Base-by-base conservation (phyloP, 2,113 vertebrate genomes). In the Xiphophorus hellerii region DNA sequence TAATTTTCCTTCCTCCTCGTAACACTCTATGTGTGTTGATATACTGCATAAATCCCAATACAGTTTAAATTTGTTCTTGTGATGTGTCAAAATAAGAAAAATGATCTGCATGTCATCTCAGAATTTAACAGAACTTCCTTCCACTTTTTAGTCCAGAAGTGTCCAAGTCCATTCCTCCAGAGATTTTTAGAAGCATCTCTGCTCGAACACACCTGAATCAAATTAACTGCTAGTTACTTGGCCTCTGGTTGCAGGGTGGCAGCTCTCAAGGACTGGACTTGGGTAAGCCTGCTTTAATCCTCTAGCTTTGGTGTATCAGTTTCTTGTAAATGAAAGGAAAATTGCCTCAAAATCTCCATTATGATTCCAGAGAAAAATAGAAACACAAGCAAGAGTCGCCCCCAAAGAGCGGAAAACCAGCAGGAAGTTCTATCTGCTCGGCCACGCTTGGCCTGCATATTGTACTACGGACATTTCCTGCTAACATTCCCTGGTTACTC, bases 381-480 rank as follows among this genome's bases (percentile, higher is more conserved):
- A 51, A 83, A 78, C 35, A 73, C 39, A 75, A 78, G 25, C 39
- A 70, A 70, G 84, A 87, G 77, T 89, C 79, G 83, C 60, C 30
- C n/a, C 25, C 20, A 13, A 66, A 78, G 58, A 69, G 17, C 74
- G 77, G 48, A 73, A 73, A 78, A 81, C 70, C 63, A 78, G 65
- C 84, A 90, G 91, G 91, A 92, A 90, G 81, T 84, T 80, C 60
- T 48, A 77, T 89, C 75, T 71, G 83, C 70, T 77, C 35, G 30
- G 69, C 84, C 33, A 8, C 83, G 77, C 74, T 75, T 81, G 73
- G 44, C 44, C 69, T 71, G 72, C 79, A 87, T 87, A 89, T 90
- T 90, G 85, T 90, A 72, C 78, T 84, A 74, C 78, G 84, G 82
- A 90, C 86, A 87, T 84, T 91, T 93, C 91, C 92, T 92, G 90